Conservation (phyloP, 2,888 invertebrate genomes). For the Rhimphoctona megacephalus region DNA sequence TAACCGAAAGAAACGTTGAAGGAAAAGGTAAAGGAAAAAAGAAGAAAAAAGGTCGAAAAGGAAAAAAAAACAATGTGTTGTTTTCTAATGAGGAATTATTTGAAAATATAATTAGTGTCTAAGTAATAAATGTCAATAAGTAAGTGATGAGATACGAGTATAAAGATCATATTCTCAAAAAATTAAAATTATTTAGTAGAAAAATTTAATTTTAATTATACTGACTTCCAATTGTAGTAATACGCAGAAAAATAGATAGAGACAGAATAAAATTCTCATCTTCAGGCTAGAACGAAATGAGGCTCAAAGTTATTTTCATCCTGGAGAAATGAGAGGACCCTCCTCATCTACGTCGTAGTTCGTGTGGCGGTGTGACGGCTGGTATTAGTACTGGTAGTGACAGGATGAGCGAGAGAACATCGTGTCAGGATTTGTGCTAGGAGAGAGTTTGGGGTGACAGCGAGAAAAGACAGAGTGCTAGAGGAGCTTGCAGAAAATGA, state of each 20-base stretch:
- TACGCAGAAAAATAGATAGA: background rate
- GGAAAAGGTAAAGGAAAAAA: background rate
- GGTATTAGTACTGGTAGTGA: slow-evolving; percentile 43
- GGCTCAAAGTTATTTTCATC: slow-evolving; percentile 56
- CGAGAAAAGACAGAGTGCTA: slow-evolving; percentile 26
- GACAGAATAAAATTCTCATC: slow-evolving; percentile 7
- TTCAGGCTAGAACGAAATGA: background rate
- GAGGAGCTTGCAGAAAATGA: slow-evolving; percentile 47
- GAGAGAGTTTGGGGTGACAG: slow-evolving; percentile 25
- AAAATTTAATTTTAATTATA: background rate
- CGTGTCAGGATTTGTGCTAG: slow-evolving; percentile 59
- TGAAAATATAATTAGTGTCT: background rate
- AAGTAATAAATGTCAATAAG: background rate
- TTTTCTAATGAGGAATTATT: too few relatives aligned
- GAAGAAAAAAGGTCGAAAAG: background rate
- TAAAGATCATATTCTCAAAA: too few relatives aligned
- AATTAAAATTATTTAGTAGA: background rate
- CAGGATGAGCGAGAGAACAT: slow-evolving; percentile 63
- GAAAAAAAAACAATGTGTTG: too few relatives aligned
- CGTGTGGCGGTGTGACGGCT: slow-evolving; percentile 2
- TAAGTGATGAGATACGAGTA: too few relatives aligned
- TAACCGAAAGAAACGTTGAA: too few relatives aligned
- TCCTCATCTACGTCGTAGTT: slow-evolving; percentile 30
- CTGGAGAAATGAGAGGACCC: slow-evolving; percentile 7
- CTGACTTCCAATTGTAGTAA: background rate